Evolutionary conservation across 2,888 invertebrate species (phyloP).

Genomic region (Nebria salina): DNA sequence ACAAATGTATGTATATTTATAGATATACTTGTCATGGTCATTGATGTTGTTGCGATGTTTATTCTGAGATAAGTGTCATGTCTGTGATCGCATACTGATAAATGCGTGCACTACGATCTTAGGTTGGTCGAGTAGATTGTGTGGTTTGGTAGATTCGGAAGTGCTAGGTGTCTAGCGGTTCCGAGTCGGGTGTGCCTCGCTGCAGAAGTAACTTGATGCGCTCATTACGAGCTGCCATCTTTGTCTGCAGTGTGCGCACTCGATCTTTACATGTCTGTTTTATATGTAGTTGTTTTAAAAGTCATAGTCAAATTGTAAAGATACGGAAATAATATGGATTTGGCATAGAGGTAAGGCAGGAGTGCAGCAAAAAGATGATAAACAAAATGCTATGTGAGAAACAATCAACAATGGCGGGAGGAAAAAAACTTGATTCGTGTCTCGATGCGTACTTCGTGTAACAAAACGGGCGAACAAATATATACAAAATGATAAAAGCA

Average conservation of each 20-base stretch:
- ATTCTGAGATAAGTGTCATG: slow-evolving; percentile 4
- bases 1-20: slow-evolving; percentile 24
- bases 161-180: slow-evolving; percentile 75
- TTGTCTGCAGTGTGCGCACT: slow-evolving; percentile 86
- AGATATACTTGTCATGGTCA: slow-evolving; percentile 15
- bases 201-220: slow-evolving; percentile 87
- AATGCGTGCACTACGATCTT: background rate
- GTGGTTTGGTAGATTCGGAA: slow-evolving; percentile 28
- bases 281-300: slow-evolving; percentile 53
- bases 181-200: slow-evolving; percentile 86
- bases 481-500: slow-evolving; percentile 44
- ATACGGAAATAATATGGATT: background rate
- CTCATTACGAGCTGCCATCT: slow-evolving; percentile 87
- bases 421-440: slow-evolving; percentile 47
- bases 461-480: slow-evolving; percentile 21
- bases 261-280: slow-evolving; percentile 84
- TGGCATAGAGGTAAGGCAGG: slow-evolving; percentile 38
- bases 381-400: slow-evolving; percentile 60
- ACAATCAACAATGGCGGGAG: slow-evolving; percentile 53
- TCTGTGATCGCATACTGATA: slow-evolving; percentile 11
- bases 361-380: slow-evolving; percentile 65
- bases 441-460: slow-evolving; percentile 36
- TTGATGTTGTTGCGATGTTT: slow-evolving; percentile 27
- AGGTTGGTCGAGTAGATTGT: slow-evolving; percentile 37
- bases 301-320: slow-evolving; percentile 33